Evolutionary conservation across 2,888 invertebrate genomes (phyloP), one percentile per base, ranked within the genome.

Genomic region (Stenodera caucasica): DNA sequence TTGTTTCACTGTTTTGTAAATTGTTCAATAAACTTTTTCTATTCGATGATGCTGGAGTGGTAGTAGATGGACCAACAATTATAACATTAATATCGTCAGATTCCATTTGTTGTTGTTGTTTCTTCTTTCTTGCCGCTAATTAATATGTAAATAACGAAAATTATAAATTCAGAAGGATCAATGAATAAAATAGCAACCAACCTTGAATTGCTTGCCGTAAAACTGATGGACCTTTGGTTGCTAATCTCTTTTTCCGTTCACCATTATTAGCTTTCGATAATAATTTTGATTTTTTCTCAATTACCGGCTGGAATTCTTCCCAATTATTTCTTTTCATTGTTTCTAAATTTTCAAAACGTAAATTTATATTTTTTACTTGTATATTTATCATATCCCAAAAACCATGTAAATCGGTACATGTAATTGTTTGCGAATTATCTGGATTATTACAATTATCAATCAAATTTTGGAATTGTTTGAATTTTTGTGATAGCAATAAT

Each of bases 371-470:
- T 56, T 85, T 86, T 0, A 91, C 85, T 82, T 93, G 92, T 79
- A 91, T 86, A 68, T 86, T 86, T 35, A 92, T 86, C 88, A 92
- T 90, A 72, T 94, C 94, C 94, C 94, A 94, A 82, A 93, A 94
- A 26, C 94, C 94, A 70, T 88, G 90, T 57, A 94, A 82, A 81
- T 94, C 94, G 6, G 86, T 84, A 60, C 85, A 83, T 0, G 85
- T 86, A 45, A 90, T 84, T 9, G 84, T 79, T 65, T 83, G 82
- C n/a, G 82, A 82, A 29, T 81, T 76, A 61, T 75, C 80, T 67
- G 66, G 82, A 72, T 60, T 77, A 70, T 76, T 82, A 75, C 81
- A 82, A 45, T 81, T 78, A 0, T 4, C 49, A 7, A 60, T 81
- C 72, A 63, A 78, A 26, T 70, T 67, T 18, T 84, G 82, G 77